phyloP scores from a whole-genome alignment of 2,888 invertebrate genomes.

The Polydrusus tereticollis region DNA sequence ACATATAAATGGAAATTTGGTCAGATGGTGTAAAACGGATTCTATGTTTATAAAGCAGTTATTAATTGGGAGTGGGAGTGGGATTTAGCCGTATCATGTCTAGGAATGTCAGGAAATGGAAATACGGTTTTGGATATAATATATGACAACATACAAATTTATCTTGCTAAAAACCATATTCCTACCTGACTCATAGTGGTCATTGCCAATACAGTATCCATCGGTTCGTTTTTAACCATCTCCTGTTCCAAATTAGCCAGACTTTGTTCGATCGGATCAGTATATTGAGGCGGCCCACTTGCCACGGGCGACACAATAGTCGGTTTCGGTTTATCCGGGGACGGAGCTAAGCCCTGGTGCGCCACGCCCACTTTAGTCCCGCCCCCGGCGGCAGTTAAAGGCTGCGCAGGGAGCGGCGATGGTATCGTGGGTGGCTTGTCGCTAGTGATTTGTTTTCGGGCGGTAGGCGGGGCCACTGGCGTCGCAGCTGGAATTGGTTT shows the following conservation, averaged over 20 bases:
- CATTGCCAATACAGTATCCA: constrained; percentile 53
- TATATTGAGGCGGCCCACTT: constrained; percentile 63
- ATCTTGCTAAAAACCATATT: not conserved
- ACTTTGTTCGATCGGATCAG: constrained; percentile 80
- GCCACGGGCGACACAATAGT: constrained; percentile 61
- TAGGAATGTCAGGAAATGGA: too few species aligned
- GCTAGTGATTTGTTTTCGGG: constrained; percentile 50
- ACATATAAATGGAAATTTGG: not conserved
- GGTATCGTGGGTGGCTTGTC: constrained; percentile 58
- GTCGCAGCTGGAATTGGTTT: constrained; percentile 46
- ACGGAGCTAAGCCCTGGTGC: constrained; percentile 57
- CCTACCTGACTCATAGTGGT: constrained; percentile 45
- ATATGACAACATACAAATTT: not conserved
- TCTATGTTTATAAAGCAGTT: too few species aligned
- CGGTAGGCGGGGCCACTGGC: constrained; percentile 8
- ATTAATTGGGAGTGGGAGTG: not conserved
- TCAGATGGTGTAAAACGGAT: too few species aligned
- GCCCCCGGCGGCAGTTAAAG: constrained; percentile 1
- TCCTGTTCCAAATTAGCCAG: constrained; percentile 78
- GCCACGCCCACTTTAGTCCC: constrained; percentile 51
- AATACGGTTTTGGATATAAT: not conserved
- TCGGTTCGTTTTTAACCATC: constrained; percentile 59
- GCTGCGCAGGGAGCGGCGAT: constrained; percentile 56
- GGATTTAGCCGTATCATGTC: not conserved
- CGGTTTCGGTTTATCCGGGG: constrained; percentile 63